Conservation (phyloP, 2,113 vertebrate species). For the Ceyx margarethae region DNA sequence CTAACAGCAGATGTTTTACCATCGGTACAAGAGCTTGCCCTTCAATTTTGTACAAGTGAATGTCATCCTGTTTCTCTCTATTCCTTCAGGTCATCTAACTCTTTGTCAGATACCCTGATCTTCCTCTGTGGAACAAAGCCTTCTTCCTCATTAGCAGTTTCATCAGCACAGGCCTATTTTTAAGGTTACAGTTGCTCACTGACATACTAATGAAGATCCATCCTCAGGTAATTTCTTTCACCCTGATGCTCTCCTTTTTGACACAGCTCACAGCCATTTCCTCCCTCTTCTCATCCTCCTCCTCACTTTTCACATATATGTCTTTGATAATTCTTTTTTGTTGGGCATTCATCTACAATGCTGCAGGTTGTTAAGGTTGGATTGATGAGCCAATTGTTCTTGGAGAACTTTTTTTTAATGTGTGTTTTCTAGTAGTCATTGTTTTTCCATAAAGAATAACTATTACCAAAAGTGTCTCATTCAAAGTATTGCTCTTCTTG, state of each 20-base stretch:
- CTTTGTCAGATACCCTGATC: not conserved
- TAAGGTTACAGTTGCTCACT: conserved; percentile 16
- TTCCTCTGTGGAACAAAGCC: not conserved
- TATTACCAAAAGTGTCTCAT: not conserved
- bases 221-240: not conserved
- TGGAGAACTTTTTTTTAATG: not conserved
- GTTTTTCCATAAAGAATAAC: not conserved
- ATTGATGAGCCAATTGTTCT: not conserved
- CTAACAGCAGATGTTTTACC: conserved; percentile 54
- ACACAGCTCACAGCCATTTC: not conserved
- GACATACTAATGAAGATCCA: not conserved
- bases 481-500: not conserved
- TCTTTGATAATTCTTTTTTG: not conserved
- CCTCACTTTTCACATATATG: not conserved
- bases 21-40: not conserved
- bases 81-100: conserved; percentile 18
- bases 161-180: not conserved
- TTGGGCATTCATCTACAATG: not conserved
- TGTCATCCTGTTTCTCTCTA: conserved; percentile 41
- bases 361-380: not conserved
- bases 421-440: not conserved
- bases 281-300: not conserved
- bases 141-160: not conserved
- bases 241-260: not conserved
- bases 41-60: not conserved